Evolutionary conservation across 2,113 vertebrate genomes (phyloP), one percentile per base, ranked within the genome.

Genomic region (Barnardius zonarius): DNA sequence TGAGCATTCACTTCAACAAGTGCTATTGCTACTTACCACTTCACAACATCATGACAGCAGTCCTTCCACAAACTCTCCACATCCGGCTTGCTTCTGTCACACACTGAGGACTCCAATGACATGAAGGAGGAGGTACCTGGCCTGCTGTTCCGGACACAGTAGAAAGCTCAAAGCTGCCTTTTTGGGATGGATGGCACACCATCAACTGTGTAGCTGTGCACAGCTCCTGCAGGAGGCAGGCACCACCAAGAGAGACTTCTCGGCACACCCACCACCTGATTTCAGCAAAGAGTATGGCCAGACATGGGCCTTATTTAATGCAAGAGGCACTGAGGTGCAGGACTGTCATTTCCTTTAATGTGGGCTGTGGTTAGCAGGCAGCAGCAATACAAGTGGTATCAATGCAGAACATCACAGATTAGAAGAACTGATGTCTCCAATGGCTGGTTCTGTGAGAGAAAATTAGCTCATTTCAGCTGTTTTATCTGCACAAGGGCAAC

Each of bases 281-380:
- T 46, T 13, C 54, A 46, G 73, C 73, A 41, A 22, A 25, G 55
- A 43, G 77, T 48, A 74, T 25, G 35, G 49, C 35, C 39, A 59
- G 30, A 27, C 20, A 0, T 0, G 3, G 5, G 16, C 19, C n/a
- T 69, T 6, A 0, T 39, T 55, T 25, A 37, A 0, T 2, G 5
- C 28, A 22, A 25, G 31, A 30, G 44, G 8, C 46, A 24, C 57
- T 0, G 0, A 52, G 23, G 39, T 27, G 61, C 57, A 35, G 74
- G 17, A 15, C 63, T 74, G 46, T 39, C 27, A 4, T 27, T 43
- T 7, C n/a, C 62, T 70, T 77, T 37, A 20, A 17, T 8, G 6
- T 3, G 30, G 15, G 63, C 35, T 83, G 69, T 22, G 63, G 39
- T 16, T 10, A 55, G 66, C 85, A 10, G n/a, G 62, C 25, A 27